Evolutionary conservation across 2,888 invertebrate species (phyloP).

Genomic region (Agonum fuliginosum): DNA sequence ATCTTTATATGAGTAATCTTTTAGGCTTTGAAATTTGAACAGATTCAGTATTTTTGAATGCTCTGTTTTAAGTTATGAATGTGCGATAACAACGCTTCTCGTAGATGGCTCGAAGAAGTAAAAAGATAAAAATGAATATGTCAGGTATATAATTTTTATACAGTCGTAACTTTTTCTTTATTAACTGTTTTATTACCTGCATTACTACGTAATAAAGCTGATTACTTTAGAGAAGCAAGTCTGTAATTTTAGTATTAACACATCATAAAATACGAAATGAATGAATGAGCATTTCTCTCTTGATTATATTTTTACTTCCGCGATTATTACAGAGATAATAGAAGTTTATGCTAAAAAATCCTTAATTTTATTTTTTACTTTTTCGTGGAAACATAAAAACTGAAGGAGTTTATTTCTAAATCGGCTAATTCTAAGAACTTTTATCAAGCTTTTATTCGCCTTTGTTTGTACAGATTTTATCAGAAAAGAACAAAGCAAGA

Average conservation of each 20-base stretch:
- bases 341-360: slow-evolving; percentile 2
- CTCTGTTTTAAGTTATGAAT: no score
- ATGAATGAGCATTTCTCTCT: neutral
- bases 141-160: slow-evolving; percentile 30
- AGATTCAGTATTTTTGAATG: no score
- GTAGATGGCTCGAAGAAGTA: no score
- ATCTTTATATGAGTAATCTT: slow-evolving; percentile 1
- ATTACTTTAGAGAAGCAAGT: slow-evolving; percentile 16
- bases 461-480: neutral
- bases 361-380: slow-evolving; percentile 7
- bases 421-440: neutral
- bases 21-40: no score
- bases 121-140: slow-evolving; percentile 10
- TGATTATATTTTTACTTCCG: slow-evolving; percentile 2
- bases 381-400: neutral
- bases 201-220: slow-evolving; percentile 24
- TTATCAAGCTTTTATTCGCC: neutral
- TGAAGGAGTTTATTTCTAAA: neutral
- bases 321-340: slow-evolving; percentile 6
- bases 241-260: slow-evolving; percentile 36
- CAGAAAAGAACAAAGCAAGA: no score
- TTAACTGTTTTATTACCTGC: slow-evolving; percentile 34
- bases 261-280: slow-evolving; percentile 17
- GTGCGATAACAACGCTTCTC: no score
- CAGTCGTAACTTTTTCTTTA: slow-evolving; percentile 18